Evolutionary conservation across 2,888 invertebrate genomes (phyloP).

Genomic region (Holacanthella duospinosa): DNA sequence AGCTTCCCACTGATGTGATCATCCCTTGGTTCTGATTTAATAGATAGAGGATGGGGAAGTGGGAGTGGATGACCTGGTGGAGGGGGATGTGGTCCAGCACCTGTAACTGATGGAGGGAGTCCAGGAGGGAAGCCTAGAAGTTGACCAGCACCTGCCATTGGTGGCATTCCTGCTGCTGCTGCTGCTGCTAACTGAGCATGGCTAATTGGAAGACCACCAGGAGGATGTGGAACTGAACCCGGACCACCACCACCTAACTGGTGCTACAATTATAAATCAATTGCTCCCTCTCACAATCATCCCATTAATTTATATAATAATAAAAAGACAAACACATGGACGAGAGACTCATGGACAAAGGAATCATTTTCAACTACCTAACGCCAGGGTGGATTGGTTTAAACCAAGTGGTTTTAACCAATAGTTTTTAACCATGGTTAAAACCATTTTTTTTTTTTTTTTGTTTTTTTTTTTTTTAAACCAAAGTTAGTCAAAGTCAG

Average conservation of each 20-base stretch:
- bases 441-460: no score
- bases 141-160: constrained; percentile 35
- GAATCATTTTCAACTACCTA: not conserved
- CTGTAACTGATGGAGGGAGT: constrained; percentile 35
- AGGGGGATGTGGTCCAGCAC: constrained; percentile 36
- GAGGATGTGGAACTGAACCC: constrained; percentile 30
- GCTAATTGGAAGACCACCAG: constrained; percentile 33
- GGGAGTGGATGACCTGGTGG: constrained; percentile 33
- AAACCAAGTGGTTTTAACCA: no score
- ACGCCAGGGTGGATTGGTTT: no score
- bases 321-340: not conserved
- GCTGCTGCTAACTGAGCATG: constrained; percentile 32
- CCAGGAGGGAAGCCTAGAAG: constrained; percentile 33
- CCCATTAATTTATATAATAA: not conserved
- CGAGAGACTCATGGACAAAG: not conserved
- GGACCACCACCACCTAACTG: constrained; percentile 35
- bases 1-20: constrained; percentile 33
- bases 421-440: no score
- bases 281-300: constrained; percentile 1
- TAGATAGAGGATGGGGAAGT: constrained; percentile 32
- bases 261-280: constrained; percentile 8
- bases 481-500: not conserved
- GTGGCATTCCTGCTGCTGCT: constrained; percentile 35
- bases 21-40: constrained; percentile 35
- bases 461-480: not conserved